Evolutionary conservation across 2,888 invertebrate genomes (phyloP), one percentile per base, ranked within the genome.

Genomic region (Drosophila algonquin): DNA sequence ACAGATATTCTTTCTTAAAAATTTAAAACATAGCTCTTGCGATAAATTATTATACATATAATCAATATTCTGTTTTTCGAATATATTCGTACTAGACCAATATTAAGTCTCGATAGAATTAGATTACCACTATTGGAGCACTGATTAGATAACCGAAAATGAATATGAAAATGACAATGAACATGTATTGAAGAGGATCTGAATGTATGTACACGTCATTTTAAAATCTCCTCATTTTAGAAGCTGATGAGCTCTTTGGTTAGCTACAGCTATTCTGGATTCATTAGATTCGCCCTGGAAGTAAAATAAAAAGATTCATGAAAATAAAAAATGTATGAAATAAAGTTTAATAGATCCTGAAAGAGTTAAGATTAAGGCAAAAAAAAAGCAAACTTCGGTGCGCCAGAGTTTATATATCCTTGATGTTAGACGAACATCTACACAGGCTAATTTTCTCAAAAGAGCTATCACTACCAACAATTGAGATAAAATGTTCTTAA

Each of bases 161-260:
- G 35, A 35, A 14, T 48, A 21, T 21, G 21, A 21, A 24, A 5
- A 5, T 24, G 5, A 24, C 24, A 24, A 35, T 58, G 10, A 44
- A 59, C 52, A 52, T 52, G 8, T 30, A 10, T 52, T 51, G 27
- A 45, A n/a, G 14, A 14, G 14, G 14, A 14, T 40, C 30, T 45
- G 27, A 40, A 45, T 67, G 48, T 30, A 67, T 35, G 21, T 50
- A 35, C 32, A 58, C 12, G 47, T 61, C 75, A 56, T 53, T 48
- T 44, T 63, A 32, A 53, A 65, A 54, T 59, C 35, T 73, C 71
- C 70, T 95, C 96, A 96, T 95, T 97, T 97, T 93, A 98, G 96
- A 92, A 99, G 96, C 93, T 98, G 98, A 94, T 97, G 97, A 92
- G 98, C 98, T 91, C 98, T 95, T 94, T 98, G 97, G 94, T 99